Conservation (phyloP, 2,797 vertebrate species). For the Melanotaenia parkinsoni region DNA sequence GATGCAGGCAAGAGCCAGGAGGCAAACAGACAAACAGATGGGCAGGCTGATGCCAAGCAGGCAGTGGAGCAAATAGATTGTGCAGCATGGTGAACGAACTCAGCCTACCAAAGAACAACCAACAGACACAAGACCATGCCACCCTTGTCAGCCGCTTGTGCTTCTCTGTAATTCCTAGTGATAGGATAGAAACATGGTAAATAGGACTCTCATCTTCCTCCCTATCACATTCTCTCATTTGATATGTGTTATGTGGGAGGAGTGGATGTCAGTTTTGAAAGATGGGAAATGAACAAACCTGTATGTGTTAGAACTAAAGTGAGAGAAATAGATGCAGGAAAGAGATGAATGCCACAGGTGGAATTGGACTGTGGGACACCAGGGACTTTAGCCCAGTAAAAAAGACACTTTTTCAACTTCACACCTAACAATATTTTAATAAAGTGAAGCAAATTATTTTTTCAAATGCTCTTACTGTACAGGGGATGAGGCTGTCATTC, state of each 20-base stretch:
- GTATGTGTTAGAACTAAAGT: slow-evolving; percentile 66
- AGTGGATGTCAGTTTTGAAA: slow-evolving; percentile 72
- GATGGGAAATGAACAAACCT: slow-evolving; percentile 75
- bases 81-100: slow-evolving; percentile 79
- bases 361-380: slow-evolving; percentile 68
- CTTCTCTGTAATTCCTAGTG: slow-evolving; percentile 75
- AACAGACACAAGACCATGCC: slow-evolving; percentile 71
- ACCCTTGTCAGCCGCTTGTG: slow-evolving; percentile 65
- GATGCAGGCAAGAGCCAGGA: slow-evolving; percentile 76
- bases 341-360: slow-evolving; percentile 70
- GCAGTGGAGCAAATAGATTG: slow-evolving; percentile 83
- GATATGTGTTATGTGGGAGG: slow-evolving; percentile 78
- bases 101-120: slow-evolving; percentile 79
- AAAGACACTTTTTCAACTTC: slow-evolving; percentile 34
- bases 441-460: slow-evolving; percentile 28
- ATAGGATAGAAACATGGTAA: slow-evolving; percentile 74
- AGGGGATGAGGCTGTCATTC: slow-evolving; percentile 34
- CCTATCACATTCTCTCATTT: slow-evolving; percentile 81
- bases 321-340: slow-evolving; percentile 62
- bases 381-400: slow-evolving; percentile 56
- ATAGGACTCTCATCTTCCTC: slow-evolving; percentile 73
- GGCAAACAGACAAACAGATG: slow-evolving; percentile 83
- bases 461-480: slow-evolving; percentile 31
- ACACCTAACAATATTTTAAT: slow-evolving; percentile 31
- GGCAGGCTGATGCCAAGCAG: slow-evolving; percentile 82